Evolutionary conservation across 2,113 vertebrate species (phyloP), one percentile per base, ranked within the genome.

Genomic region (Orientallactaga bullata): DNA sequence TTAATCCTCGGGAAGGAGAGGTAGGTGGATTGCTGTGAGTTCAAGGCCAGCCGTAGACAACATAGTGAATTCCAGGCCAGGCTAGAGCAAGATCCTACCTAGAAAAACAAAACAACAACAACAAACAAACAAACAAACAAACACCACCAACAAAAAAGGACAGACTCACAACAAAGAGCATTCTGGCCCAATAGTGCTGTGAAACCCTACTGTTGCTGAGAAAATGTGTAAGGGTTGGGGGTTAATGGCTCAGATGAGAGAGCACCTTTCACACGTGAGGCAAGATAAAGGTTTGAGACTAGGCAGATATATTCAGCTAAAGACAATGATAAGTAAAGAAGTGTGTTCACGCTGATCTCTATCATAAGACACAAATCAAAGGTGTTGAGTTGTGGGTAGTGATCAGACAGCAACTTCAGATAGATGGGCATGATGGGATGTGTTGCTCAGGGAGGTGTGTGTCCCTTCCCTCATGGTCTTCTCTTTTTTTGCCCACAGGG

Each of bases 401-500:
- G 39, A 18, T 7, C 0, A 0, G 30, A 21, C 2, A 20, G 5
- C 47, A 16, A 4, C 6, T 28, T 26, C 7, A 3, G n/a, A 24
- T 72, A 32, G 5, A 4, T 3, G 12, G 58, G 21, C 1, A 0
- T 9, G 60, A 11, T 16, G 13, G 24, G 30, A 42, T 2, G 28
- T 1, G 0, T 7, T 1, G 3, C 16, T 39, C 2, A 12, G 37
- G 26, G 13, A 66, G n/a, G 1, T 17, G 0, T 69, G 30, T 11
- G 23, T 32, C 35, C 17, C 81, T 39, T 15, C 42, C 24, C 6
- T 89, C n/a, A 3, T 24, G 66, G 10, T 76, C 47, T 79, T 15
- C 30, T 42, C 17, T 71, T 18, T 32, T 32, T 95, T 63, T 87
- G 0, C n/a, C 28, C 89, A 1, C 3, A 99, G 98, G 88, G 97